A percentile compares a stretch with the other conserved stretches of the same genome.
These are phyloP conservation scores for Bubalus kerabau DNA, from an alignment of 2,113 vertebrate species.

Conservation along the genomic window DNA sequence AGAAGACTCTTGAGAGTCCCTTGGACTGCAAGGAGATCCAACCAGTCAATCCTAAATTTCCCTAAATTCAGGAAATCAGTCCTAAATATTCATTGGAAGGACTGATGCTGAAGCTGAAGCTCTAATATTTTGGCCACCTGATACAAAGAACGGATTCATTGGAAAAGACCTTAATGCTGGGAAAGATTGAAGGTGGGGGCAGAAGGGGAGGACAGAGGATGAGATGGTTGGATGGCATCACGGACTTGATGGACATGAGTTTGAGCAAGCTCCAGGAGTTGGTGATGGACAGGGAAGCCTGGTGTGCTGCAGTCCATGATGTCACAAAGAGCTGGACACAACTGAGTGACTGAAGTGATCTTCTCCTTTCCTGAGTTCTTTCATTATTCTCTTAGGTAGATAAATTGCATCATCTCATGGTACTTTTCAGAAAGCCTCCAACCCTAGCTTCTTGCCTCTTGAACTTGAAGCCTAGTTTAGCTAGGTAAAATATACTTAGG, in stretches of 20 bases:
- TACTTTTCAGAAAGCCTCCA: not conserved
- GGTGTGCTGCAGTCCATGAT: not conserved
- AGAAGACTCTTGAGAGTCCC: not conserved
- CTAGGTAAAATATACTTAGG: not conserved
- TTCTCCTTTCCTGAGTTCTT: not conserved
- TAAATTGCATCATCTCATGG: not conserved
- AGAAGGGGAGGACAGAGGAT: not conserved
- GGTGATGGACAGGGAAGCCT: not conserved
- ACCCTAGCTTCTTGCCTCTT: not conserved
- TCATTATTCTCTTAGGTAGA: not conserved
- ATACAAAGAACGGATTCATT: not conserved
- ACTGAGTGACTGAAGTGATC: not conserved
- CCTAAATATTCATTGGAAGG: not conserved
- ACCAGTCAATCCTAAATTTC: not conserved
- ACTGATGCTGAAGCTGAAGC: not conserved
- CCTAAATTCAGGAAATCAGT: not conserved
- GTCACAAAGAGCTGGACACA: not conserved
- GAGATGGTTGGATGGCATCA: not conserved
- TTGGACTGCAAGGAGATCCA: not conserved
- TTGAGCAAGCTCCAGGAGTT: not conserved
- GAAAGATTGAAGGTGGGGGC: not conserved
- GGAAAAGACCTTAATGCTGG: not conserved
- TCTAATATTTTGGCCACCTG: not conserved
- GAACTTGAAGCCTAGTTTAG: not conserved
- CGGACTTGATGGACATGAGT: accelerated